A percentile compares a stretch with the other conserved stretches of the same genome.
phyloP scores from a whole-genome alignment of 2,797 vertebrate genomes.

The Esox masquinongy region DNA sequence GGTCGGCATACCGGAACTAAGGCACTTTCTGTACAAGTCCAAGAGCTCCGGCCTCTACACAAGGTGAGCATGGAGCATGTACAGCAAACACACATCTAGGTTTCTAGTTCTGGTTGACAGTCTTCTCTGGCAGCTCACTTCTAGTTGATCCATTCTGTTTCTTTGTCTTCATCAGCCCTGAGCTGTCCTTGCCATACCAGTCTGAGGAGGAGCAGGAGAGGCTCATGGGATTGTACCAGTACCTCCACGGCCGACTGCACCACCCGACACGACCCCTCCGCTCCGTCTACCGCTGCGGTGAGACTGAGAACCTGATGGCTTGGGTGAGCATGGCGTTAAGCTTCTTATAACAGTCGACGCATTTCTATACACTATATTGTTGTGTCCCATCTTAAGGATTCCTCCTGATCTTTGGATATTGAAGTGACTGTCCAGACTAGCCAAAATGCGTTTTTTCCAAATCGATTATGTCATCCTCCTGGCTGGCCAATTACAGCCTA shows the following conservation, averaged over 20 bases:
- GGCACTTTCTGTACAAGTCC: conserved; percentile 98
- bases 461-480: too few relatives aligned
- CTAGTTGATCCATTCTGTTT: background rate
- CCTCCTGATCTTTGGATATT: background rate
- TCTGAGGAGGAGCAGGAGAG: conserved; percentile 86
- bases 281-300: conserved; percentile 87
- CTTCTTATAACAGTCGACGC: background rate
- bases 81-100: background rate
- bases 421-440: background rate
- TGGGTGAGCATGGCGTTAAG: conserved; percentile 79
- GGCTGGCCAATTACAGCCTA: too few relatives aligned
- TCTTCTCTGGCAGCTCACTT: background rate
- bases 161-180: conserved; percentile 76
- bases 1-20: conserved; percentile 90
- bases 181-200: conserved; percentile 85
- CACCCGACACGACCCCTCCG: conserved; percentile 89
- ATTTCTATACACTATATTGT: background rate
- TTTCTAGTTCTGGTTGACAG: background rate
- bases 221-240: conserved; percentile 90
- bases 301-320: conserved; percentile 89
- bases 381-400: background rate
- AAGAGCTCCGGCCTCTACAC: conserved; percentile 98
- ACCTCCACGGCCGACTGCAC: conserved; percentile 92
- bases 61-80: conserved; percentile 75
- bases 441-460: too few relatives aligned